Percentiles rank a stretch among this genome's conserved stretches.
Conservation (phyloP, 1,140 invertebrate species). For the Lysiphlebus fabarum region DNA sequence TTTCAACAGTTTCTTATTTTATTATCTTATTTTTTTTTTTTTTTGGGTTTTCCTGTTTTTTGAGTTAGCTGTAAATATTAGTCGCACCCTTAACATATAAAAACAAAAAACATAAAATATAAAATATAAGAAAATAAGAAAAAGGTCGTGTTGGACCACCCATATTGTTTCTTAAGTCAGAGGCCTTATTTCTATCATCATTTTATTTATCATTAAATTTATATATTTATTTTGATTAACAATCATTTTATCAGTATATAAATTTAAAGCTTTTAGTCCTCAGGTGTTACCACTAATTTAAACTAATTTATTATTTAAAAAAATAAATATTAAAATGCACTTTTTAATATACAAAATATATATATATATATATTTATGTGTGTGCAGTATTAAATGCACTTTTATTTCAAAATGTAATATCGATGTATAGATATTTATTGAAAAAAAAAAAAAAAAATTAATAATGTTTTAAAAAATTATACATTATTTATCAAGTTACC, state of each 20-base stretch:
- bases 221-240: background rate
- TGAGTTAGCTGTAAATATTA: too few species aligned
- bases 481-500: too few species aligned
- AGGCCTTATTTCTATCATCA: background rate
- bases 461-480: too few species aligned
- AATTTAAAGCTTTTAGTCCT: slow-evolving; percentile 26
- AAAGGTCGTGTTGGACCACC: slow-evolving; percentile 5
- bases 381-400: too few species aligned
- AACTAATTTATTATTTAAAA: slow-evolving; percentile 27
- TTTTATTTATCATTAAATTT: slow-evolving; percentile 14
- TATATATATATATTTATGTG: background rate
- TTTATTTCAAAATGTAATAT: too few species aligned
- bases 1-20: too few species aligned
- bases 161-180: slow-evolving; percentile 7
- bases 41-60: too few species aligned
- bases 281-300: slow-evolving; percentile 37
- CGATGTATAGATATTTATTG: too few species aligned
- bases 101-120: too few species aligned
- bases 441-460: too few species aligned
- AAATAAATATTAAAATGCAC: slow-evolving; percentile 2
- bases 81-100: too few species aligned
- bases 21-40: too few species aligned
- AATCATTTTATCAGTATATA: background rate
- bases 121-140: background rate
- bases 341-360: background rate